Evolutionary conservation across 2,113 vertebrate genomes (phyloP).

Genomic region (Pan paniscus): DNA sequence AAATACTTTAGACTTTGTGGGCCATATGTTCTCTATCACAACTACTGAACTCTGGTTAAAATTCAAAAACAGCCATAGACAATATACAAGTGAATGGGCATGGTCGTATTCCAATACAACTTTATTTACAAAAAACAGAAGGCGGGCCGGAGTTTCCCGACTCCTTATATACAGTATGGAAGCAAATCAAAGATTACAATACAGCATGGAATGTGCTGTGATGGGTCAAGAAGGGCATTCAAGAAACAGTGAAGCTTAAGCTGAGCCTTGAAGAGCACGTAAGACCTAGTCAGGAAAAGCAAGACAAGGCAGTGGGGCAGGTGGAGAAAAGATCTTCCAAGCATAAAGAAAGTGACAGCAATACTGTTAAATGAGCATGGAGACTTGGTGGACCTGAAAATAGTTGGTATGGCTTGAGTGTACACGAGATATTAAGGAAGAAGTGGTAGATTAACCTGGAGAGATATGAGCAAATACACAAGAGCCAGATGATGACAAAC

Average conservation of each 20-base stretch:
- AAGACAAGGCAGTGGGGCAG: not conserved
- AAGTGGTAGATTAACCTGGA: not conserved
- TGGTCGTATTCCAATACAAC: not conserved
- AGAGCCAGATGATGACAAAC: not conserved
- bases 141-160: not conserved
- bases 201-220: not conserved
- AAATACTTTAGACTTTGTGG: not conserved
- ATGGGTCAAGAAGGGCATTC: not conserved
- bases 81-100: not conserved
- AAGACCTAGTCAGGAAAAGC: not conserved
- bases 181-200: not conserved
- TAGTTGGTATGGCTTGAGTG: not conserved
- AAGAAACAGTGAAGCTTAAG: not conserved
- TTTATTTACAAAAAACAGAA: not conserved
- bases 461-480: not conserved
- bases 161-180: not conserved
- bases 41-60: not conserved
- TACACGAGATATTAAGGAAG: not conserved
- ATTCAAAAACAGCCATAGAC: not conserved
- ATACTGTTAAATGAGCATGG: not conserved
- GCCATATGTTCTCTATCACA: not conserved
- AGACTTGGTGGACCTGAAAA: not conserved
- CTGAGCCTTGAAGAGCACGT: not conserved
- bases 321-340: not conserved
- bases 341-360: not conserved